Percentiles rank a stretch among this genome's conserved stretches.
Conservation (phyloP, 2,888 invertebrate genomes). For the Cylloceria caligata region DNA sequence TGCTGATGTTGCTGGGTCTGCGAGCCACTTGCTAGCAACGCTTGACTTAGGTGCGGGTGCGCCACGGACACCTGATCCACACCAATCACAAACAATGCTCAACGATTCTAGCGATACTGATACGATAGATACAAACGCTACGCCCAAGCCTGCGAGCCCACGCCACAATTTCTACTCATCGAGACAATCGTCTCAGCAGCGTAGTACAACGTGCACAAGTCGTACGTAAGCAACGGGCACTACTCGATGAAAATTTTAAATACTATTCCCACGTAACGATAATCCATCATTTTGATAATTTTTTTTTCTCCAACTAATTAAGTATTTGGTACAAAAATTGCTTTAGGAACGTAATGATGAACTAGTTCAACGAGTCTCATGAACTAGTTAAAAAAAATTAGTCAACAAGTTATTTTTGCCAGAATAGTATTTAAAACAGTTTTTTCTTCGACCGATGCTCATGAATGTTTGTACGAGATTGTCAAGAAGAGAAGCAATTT, state of each 20-base stretch:
- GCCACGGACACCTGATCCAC: conserved; percentile 86
- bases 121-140: conserved; percentile 46
- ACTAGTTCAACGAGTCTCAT: too few species aligned
- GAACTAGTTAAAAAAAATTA: too few species aligned
- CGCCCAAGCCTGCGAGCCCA: conserved; percentile 52
- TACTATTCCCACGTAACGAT: too few species aligned
- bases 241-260: too few species aligned
- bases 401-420: too few species aligned
- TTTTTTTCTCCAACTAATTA: too few species aligned
- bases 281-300: too few species aligned
- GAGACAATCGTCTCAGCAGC: conserved; percentile 5
- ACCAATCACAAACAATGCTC: conserved; percentile 76
- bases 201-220: neutral
- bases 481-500: conserved; percentile 28
- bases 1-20: conserved; percentile 72
- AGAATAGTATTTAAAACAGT: neutral
- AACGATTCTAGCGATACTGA: conserved; percentile 71
- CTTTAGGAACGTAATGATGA: too few species aligned
- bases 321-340: too few species aligned
- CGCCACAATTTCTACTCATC: conserved; percentile 49
- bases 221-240: neutral
- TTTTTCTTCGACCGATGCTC: neutral
- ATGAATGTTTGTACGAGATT: conserved; percentile 2
- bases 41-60: conserved; percentile 88
- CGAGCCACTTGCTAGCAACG: conserved; percentile 85